Base-by-base conservation (phyloP, 2,797 vertebrate species). In the Halcyon badia region DNA sequence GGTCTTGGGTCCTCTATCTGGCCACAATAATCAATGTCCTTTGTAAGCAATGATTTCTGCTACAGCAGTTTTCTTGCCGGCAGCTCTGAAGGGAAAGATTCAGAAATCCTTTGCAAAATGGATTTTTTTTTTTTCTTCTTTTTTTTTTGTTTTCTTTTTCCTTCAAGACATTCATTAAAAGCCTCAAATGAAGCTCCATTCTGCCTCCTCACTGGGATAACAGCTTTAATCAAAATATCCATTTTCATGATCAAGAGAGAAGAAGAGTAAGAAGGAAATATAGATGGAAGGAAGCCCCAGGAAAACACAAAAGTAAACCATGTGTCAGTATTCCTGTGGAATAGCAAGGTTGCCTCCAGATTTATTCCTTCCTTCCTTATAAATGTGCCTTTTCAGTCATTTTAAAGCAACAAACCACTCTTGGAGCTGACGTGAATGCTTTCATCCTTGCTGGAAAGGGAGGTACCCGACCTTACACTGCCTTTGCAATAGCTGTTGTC, bases 181-280 rank as follows among this genome's bases (percentile, higher is more conserved):
- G 3, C 14, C 33, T 90, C 24, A 54, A 79, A 73, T 46, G 37
- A 88, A 93, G 49, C 8, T 70, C 10, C 26, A 11, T 81, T 89
- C 76, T 94, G 20, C 17, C 54, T 83, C 60, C 76, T 71, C 37
- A 17, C 44, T 83, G 69, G 80, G 54, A 78, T 49, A 96, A 60
- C 21, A 78, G 19, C 49, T 81, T 96, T 90, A 87, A 91, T 93
- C 70, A 89, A 93, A 89, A 93, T 51, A 51, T 88, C 77, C 41
- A 44, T 94, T 94, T 75, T 54, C 17, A 48, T 61, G 69, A 70
- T 13, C 2, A 5, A 83, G 41, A 76, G 31, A 46, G 15, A 75
- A 60, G 37, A 81, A 61, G 39, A 71, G 6, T 25, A 75, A 93
- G 90, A 92, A 48, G 57, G 19, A 91, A 83, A 91, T 35, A 68